Base-by-base conservation (phyloP, 2,113 vertebrate genomes). In the Mastomys coucha region DNA sequence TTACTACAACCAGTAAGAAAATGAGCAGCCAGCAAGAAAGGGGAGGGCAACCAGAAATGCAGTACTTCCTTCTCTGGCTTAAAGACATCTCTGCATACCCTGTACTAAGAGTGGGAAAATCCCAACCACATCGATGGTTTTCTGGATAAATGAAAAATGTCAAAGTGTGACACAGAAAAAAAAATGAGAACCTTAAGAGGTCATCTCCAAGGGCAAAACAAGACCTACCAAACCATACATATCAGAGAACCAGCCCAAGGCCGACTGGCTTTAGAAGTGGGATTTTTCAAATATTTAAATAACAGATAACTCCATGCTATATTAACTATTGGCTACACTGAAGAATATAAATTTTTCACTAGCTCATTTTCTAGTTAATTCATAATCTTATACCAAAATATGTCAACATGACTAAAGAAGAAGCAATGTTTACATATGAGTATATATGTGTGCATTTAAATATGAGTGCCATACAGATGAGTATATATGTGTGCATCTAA, bases 141-240 rank as follows among this genome's bases (percentile, higher is more conserved):
- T 93, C 76, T 31, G 91, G 67, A 49, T 92, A 95, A 93, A 78
- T 56, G 56, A 73, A 78, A 96, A 96, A 73, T 92, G 78, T 53
- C 53, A 53, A 94, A 82, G 16, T 78, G 4, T 49, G 51, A 77
- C 80, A 69, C 5, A 90, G 36, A 45, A 69, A 93, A 45, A 69
- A 93, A 93, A 93, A 82, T 69, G 20, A 60, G 93, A 93, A 92
- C 22, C 26, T 75, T 60, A 82, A 75, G 28, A 81, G 39, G 91
- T 81, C 22, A 67, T 60, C 56, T 94, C 58, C 14, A 0, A 88
- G 28, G 14, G 11, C 33, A 93, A 58, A 73, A 92, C 16, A 91
- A 69, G n/a, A 31, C 12, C 36, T 67, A 77, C 28, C 72, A 36
- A 95, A 73, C 67, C 70, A 89, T 24, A 53, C 39, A 65, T 51